Evolutionary conservation across 1,140 invertebrate species (phyloP).

Genomic region (Linepithema humile): DNA sequence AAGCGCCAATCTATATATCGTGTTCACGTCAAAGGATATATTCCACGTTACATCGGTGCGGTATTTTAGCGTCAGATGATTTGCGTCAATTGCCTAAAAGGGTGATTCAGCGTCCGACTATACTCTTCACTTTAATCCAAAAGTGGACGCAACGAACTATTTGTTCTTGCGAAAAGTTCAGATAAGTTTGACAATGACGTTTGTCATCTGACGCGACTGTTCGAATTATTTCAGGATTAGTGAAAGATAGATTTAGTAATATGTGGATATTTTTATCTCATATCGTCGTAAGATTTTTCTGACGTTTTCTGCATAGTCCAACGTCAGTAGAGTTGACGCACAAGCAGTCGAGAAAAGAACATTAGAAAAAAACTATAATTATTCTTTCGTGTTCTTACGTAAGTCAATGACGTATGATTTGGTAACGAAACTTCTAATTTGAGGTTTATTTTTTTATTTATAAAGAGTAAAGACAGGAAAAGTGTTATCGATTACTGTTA

Average conservation of each 20-base stretch:
- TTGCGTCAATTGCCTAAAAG: constrained; percentile 1
- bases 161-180: not conserved
- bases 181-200: not conserved
- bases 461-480: not conserved
- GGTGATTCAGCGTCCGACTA: not conserved
- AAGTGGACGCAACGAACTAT: not conserved
- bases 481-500: constrained; percentile 20
- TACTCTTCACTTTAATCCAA: not conserved
- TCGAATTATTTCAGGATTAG: not conserved
- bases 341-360: not conserved
- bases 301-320: not conserved
- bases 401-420: constrained; percentile 7
- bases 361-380: not conserved
- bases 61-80: not conserved
- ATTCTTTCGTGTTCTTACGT: not conserved
- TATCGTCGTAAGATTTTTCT: not conserved
- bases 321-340: not conserved
- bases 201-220: not conserved
- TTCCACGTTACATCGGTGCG: not conserved
- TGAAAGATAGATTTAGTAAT: not conserved
- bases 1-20: not conserved
- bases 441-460: constrained; percentile 6
- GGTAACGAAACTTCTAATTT: not conserved
- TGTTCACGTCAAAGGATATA: not conserved
- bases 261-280: not conserved